Conservation (phyloP, 53 echinoderm and acorn worm genomes). For the Hippasteria phrygiana region DNA sequence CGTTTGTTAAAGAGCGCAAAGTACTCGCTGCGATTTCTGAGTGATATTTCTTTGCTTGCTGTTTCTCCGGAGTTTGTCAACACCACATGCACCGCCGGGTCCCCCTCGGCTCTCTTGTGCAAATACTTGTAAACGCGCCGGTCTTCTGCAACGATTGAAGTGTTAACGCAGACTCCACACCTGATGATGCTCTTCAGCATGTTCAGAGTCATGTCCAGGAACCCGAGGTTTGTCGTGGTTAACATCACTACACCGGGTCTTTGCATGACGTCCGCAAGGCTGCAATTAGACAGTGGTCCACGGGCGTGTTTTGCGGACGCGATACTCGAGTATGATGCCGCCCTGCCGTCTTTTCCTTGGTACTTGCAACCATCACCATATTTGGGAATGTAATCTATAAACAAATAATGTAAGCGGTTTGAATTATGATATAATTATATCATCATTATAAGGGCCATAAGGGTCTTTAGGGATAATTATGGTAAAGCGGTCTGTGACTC, state of each 20-base stretch:
- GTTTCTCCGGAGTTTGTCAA: not conserved
- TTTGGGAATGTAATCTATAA: too few relatives aligned
- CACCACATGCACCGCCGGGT: constrained; percentile 8
- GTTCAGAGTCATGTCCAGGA: constrained; percentile 22
- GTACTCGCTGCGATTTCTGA: not conserved
- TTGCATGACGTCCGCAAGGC: not conserved
- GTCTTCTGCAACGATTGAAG: constrained; percentile 26
- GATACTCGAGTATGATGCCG: not conserved
- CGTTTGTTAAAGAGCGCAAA: constrained; percentile 28
- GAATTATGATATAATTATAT: too few relatives aligned
- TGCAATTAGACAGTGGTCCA: constrained; percentile 15
- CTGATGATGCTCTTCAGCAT: constrained; percentile 15
- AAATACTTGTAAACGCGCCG: not conserved
- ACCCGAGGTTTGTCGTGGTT: constrained; percentile 27
- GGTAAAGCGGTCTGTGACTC: too few relatives aligned
- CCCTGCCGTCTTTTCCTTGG: too few relatives aligned
- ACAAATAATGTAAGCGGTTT: too few relatives aligned
- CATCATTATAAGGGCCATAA: too few relatives aligned
- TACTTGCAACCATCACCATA: too few relatives aligned
- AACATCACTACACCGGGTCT: constrained; percentile 21
- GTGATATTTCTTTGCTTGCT: not conserved
- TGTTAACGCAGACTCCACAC: constrained; percentile 10
- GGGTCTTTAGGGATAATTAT: too few relatives aligned
- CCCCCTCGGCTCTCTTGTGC: not conserved
- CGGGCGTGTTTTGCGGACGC: not conserved